phyloP scores from a whole-genome alignment of 2,888 invertebrate genomes.

The Eremobia ochroleuca region DNA sequence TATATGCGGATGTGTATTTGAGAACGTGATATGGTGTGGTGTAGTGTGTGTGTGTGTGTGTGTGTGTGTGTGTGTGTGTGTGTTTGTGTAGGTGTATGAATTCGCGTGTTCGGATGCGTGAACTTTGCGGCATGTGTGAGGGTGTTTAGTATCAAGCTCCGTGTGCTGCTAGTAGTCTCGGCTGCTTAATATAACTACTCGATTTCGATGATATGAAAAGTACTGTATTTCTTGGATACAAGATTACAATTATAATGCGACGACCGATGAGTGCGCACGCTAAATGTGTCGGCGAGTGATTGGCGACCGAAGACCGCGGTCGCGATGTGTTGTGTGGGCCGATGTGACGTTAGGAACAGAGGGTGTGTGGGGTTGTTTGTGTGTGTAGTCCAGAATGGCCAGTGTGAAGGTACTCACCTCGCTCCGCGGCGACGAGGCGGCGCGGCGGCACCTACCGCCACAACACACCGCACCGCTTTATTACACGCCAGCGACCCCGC shows the following conservation, averaged over 20 bases:
- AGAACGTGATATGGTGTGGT: background rate
- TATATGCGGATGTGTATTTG: background rate
- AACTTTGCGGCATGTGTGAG: background rate
- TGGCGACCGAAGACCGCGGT: background rate
- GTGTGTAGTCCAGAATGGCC: background rate
- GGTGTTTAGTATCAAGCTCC: background rate
- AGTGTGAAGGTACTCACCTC: conserved; percentile 3
- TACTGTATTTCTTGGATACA: background rate
- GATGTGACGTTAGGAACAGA: background rate
- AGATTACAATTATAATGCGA: background rate
- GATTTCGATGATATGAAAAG: background rate
- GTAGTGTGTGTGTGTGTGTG: background rate
- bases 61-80: background rate
- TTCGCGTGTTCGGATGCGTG: background rate
- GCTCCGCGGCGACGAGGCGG: conserved; percentile 5
- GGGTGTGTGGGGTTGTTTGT: background rate
- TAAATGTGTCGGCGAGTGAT: background rate
- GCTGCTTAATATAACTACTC: background rate
- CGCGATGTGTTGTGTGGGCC: background rate
- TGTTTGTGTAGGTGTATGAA: conserved; percentile 1
- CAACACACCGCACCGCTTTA: conserved; percentile 17
- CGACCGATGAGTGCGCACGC: background rate
- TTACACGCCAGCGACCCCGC: background rate
- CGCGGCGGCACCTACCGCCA: conserved; percentile 13
- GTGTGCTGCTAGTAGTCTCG: background rate